These are phyloP conservation scores for Callaeas wilsoni DNA, from an alignment of 2,113 vertebrate species.

Conservation along the genomic window DNA sequence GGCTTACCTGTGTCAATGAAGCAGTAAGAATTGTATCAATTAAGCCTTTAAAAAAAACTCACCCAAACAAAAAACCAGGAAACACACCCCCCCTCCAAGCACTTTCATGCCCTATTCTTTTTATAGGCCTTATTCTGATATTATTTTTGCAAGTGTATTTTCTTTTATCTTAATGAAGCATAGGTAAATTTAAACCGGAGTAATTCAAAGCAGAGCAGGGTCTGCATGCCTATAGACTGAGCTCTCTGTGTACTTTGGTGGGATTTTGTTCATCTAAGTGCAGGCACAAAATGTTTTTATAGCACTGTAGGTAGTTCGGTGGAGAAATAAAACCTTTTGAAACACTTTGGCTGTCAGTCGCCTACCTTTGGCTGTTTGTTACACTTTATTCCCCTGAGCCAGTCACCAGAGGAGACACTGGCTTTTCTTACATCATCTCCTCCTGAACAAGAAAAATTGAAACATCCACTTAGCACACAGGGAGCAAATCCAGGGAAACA, in stretches of 20 bases:
- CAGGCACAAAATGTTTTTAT: background rate
- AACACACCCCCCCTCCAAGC: background rate
- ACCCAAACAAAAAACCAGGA: fast-evolving
- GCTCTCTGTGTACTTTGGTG: background rate
- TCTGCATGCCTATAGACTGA: background rate
- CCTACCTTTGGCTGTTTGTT: background rate
- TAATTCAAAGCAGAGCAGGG: background rate
- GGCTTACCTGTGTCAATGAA: background rate
- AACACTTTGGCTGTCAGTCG: background rate
- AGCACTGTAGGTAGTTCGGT: background rate
- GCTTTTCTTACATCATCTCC: background rate
- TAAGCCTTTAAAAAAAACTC: background rate
- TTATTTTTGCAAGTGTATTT: background rate
- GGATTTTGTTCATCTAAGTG: background rate
- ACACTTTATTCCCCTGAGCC: background rate
- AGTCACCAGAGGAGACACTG: background rate
- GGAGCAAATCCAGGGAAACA: background rate
- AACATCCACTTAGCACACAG: background rate
- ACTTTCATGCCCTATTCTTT: background rate
- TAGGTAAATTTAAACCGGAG: background rate
- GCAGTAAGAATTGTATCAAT: background rate
- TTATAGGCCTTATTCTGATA: background rate
- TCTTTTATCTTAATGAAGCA: background rate
- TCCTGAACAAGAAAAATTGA: background rate
- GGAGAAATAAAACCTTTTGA: background rate